Base-by-base conservation (phyloP, 2,888 invertebrate genomes). In the Tetranychus truncatus region DNA sequence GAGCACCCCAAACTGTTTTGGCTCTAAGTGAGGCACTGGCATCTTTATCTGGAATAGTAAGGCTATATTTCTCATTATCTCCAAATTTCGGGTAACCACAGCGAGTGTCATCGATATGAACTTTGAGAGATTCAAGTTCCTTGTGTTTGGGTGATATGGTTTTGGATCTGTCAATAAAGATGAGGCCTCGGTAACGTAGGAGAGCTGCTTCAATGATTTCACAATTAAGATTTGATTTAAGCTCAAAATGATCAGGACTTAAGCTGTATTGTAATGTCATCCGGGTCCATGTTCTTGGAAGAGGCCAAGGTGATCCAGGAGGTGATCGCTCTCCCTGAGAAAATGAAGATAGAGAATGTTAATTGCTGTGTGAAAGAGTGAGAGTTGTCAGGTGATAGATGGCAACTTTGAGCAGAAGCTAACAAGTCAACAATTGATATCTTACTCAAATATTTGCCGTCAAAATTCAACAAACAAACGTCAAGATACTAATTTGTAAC, bases 281-380 rank as follows among this genome's bases (percentile, higher is more conserved):
- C 7, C 76, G 71, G 6, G 75, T 73, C 80, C 80, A 80, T 46
- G 75, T 66, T 71, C 78, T 78, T 7, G 82, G 82, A 73, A 79
- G 72, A 6, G 82, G 82, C 82, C 82, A 82, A 73, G 81, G 81
- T 45, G 76, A 72, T n/a, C 81, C 81, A 1, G 81, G 81, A 6
- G 78, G 74, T 46, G 81, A 78, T n/a, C 77, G 72, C 34, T 78
- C 73, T 71, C 81, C 81, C 81, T 81, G 9, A 0, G 73, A 74
- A 55, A 18, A 18, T 72, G 71, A 45, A 75, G 69, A 75, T 72
- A 21, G 1, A 15, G 18, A 46, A 24, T 20, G 24, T 20, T 6
- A n/a, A 74, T 34, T 71, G 20, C 55, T 15, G 15, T 55, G 55
- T 55, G 11, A 55, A 55, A 55, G 55, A 34, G 34, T 34, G 4